Evolutionary conservation across 2,888 invertebrate genomes (phyloP).

Genomic region (Chrysolina americana): DNA sequence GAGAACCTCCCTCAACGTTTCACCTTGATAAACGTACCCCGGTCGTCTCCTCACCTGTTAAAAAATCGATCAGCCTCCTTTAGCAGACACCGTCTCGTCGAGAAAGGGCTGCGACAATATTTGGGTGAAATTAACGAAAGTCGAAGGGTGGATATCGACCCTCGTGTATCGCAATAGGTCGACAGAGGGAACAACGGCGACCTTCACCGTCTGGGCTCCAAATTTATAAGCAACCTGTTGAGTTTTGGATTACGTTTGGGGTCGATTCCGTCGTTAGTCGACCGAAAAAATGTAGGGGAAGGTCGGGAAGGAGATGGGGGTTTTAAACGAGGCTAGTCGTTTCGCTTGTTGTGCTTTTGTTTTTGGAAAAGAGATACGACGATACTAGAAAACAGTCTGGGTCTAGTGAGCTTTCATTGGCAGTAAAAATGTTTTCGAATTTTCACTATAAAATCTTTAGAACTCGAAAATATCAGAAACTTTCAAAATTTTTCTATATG

Average conservation of each 20-base stretch:
- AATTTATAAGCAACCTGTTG: slow-evolving; percentile 46
- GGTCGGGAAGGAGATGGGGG: not conserved
- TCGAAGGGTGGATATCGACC: slow-evolving; percentile 30
- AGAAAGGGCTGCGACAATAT: not conserved
- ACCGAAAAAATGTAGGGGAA: slow-evolving; percentile 2
- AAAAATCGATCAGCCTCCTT: not conserved
- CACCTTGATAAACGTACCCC: not conserved
- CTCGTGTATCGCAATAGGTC: not conserved
- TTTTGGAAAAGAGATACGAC: too few relatives aligned
- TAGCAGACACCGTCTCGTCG: not conserved
- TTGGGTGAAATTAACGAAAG: slow-evolving; percentile 7
- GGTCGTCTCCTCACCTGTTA: not conserved
- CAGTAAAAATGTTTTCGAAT: too few relatives aligned
- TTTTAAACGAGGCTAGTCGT: too few relatives aligned
- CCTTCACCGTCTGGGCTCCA: slow-evolving; percentile 41
- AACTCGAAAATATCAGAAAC: too few relatives aligned
- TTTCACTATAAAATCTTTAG: too few relatives aligned
- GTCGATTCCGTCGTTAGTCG: not conserved
- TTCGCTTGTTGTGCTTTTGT: too few relatives aligned
- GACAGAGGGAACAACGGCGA: slow-evolving; percentile 30
- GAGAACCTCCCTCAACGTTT: too few relatives aligned
- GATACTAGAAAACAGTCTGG: too few relatives aligned
- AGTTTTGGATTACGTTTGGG: slow-evolving; percentile 23
- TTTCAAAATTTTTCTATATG: too few relatives aligned
- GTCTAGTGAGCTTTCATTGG: too few relatives aligned